These are phyloP conservation scores for Thelaira solivaga DNA, from an alignment of 2,888 invertebrate genomes.

Conservation along the genomic window DNA sequence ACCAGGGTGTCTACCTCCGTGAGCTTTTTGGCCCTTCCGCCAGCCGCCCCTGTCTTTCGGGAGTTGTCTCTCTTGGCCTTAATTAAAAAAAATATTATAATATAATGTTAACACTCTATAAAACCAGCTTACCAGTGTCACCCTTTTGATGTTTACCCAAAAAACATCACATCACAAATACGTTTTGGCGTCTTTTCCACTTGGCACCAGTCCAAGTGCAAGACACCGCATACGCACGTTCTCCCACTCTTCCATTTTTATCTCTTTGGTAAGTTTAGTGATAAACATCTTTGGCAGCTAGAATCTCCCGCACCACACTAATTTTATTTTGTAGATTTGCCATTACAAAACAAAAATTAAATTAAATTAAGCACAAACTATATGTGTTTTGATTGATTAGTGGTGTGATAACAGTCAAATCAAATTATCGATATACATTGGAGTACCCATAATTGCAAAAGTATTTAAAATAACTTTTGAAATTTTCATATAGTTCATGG, in stretches of 20 bases:
- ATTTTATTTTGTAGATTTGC: slow-evolving; percentile 14
- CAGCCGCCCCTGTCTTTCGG: too few species aligned
- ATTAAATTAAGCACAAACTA: background rate
- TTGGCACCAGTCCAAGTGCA: slow-evolving; percentile 21
- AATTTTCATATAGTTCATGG: background rate
- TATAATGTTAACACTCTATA: too few species aligned
- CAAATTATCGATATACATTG: too few species aligned
- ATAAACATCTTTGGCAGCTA: slow-evolving; percentile 12
- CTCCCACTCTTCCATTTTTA: slow-evolving; percentile 12
- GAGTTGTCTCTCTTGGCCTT: slow-evolving; percentile 1
- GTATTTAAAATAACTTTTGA: too few species aligned
- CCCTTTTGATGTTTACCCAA: too few species aligned
- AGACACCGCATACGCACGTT: too few species aligned
- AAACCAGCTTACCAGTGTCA: too few species aligned
- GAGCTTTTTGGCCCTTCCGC: background rate
- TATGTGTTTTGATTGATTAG: background rate
- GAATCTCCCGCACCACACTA: slow-evolving; percentile 2
- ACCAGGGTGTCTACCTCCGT: too few species aligned
- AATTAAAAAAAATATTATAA: slow-evolving; percentile 13
- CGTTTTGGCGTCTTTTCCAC: slow-evolving; percentile 13
- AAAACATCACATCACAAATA: slow-evolving; percentile 12
- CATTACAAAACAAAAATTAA: slow-evolving; percentile 5
- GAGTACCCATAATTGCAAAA: too few species aligned
- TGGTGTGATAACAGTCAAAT: too few species aligned
- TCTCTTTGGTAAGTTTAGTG: background rate